Base-by-base conservation (phyloP, 2,888 invertebrate species). In the Orgyia antiqua region DNA sequence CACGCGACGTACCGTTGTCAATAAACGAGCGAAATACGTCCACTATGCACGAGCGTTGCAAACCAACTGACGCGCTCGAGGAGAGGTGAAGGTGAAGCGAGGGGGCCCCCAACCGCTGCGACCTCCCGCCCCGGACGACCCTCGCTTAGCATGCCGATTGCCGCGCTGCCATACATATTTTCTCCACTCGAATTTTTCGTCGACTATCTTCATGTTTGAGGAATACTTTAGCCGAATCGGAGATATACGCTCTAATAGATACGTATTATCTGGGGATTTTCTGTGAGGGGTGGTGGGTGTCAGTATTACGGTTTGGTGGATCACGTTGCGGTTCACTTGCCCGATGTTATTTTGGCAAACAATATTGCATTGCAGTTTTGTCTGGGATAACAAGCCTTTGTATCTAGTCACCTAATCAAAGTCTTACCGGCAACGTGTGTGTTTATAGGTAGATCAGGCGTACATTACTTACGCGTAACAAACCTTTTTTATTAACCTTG, bases 151-250 rank as follows among this genome's bases (percentile, higher is more conserved):
- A 76, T 68, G 66, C 69, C 70, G 68, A 63, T 64, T 66, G 66
- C 70, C 63, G 68, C 65, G 65, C 69, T 76, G 72, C 74, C 79
- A 70, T 78, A 80, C 79, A 83, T 78, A 79, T 82, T 80, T 78
- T 80, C 82, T 82, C 76, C 75, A 77, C 78, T 82, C 75, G 74
- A 82, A 82, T 83, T 84, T 83, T 83, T 83, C 82, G 79, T 78
- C 74, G 77, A 80, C 79, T 79, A 79, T 80, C 78, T 83, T 80
- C 74, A 76, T 78, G 79, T 82, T 83, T 82, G 82, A 80, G 75
- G 74, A 83, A 83, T 83, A 80, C 78, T 83, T 79, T 77, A 72
- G 74, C 64, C 71, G 79, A 79, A 82, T 82, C 79, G 74, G 69
- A 79, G 79, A 76, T 80, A 78, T 77, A 79, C 74, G 75, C 78